These are phyloP conservation scores for Actinia equina DNA, from an alignment of 64 coral and sea anemone species.

Conservation along the genomic window DNA sequence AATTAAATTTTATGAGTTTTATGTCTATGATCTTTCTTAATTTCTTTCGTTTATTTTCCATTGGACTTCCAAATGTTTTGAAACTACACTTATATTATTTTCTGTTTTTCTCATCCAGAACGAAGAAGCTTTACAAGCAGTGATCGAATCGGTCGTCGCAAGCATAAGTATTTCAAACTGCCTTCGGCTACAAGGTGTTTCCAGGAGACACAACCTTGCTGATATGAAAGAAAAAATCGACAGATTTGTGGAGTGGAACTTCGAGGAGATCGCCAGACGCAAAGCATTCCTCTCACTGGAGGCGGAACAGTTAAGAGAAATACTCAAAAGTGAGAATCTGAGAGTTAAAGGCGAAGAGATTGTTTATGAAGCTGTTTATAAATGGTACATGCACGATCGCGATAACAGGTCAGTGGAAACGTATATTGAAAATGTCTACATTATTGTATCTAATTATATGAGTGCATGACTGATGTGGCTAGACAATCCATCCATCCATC, in stretches of 20 bases:
- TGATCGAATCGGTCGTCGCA: slow-evolving; percentile 50
- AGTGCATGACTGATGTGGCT: too few species aligned
- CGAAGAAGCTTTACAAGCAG: slow-evolving; percentile 41
- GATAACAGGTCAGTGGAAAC: slow-evolving; percentile 36
- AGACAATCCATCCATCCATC: too few species aligned
- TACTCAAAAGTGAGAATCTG: slow-evolving; percentile 79
- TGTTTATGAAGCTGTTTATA: slow-evolving; percentile 72
- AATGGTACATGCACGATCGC: slow-evolving; percentile 68
- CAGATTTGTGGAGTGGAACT: slow-evolving; percentile 88
- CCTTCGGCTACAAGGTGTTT: slow-evolving; percentile 51
- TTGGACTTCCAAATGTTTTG: too few species aligned
- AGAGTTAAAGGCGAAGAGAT: slow-evolving; percentile 71
- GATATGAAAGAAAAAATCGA: slow-evolving; percentile 69
- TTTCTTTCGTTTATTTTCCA: too few species aligned
- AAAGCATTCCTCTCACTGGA: slow-evolving; percentile 52
- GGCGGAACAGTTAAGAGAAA: slow-evolving; percentile 61
- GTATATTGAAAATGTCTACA: neutral
- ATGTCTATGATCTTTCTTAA: too few species aligned
- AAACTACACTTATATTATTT: too few species aligned
- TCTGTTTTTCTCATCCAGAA: slow-evolving; percentile 19
- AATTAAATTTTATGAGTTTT: too few species aligned
- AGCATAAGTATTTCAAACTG: slow-evolving; percentile 67
- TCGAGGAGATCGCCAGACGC: slow-evolving; percentile 44
- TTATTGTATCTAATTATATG: too few species aligned
- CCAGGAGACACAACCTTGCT: slow-evolving; percentile 43